Percentiles rank a stretch among this genome's conserved stretches.
Evolutionary conservation across 2,113 vertebrate genomes (phyloP).

Genomic region (Trichomycterus rosablanca): DNA sequence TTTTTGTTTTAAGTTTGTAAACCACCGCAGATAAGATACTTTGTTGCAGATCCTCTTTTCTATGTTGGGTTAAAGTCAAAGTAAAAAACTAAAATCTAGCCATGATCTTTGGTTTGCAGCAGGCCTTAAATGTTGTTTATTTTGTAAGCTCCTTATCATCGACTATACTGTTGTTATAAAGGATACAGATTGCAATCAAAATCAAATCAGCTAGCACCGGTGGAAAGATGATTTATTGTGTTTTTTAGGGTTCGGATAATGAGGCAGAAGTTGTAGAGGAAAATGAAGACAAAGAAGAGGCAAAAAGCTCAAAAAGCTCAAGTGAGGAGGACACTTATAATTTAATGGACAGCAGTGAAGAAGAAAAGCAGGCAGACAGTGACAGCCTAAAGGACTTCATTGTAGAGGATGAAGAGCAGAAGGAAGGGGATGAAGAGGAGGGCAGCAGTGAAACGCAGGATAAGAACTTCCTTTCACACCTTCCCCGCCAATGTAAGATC

Average conservation of each 20-base stretch:
- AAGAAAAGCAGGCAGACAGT: conserved; percentile 38
- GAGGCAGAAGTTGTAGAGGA: conserved; percentile 5
- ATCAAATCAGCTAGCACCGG: no score
- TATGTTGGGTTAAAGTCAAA: no score
- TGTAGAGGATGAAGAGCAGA: conserved; percentile 45
- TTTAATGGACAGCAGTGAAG: conserved; percentile 46
- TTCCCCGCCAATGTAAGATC: conserved; percentile 47
- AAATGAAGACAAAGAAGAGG: conserved; percentile 29
- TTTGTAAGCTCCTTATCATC: no score
- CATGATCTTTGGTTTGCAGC: no score
- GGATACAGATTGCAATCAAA: no score
- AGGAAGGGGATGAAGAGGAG: conserved; percentile 17
- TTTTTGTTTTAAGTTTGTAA: no score
- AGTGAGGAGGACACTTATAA: conserved; percentile 12
- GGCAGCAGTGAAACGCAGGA: conserved; percentile 6
- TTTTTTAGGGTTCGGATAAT: conserved; percentile 33
- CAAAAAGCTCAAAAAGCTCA: conserved; percentile 20
- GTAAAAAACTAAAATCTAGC: no score
- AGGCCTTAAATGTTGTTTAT: no score
- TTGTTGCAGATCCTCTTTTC: no score
- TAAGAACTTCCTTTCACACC: conserved; percentile 37
- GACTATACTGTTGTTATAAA: no score
- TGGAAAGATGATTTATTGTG: no score
- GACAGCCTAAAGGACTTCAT: conserved; percentile 56
- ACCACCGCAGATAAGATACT: no score